Percentiles rank a stretch among this genome's conserved stretches.
Evolutionary conservation across 1,140 invertebrate genomes (phyloP).

Genomic region (Spodoptera litura): DNA sequence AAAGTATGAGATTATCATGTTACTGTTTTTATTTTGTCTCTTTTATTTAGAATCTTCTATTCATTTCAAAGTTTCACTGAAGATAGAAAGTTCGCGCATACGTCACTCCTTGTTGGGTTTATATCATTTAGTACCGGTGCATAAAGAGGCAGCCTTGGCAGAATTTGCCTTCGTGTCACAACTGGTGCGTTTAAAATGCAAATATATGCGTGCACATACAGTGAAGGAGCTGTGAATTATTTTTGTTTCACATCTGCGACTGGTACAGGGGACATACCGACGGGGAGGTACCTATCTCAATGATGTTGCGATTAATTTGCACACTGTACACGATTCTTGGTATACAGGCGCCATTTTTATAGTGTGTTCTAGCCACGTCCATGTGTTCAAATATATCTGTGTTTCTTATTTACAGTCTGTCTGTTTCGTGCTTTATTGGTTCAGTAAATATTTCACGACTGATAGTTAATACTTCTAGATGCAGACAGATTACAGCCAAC

Average conservation of each 20-base stretch:
- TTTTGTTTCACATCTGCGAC: slow-evolving; percentile 20
- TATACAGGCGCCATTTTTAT: background rate
- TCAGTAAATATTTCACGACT: no score
- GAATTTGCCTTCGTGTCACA: background rate
- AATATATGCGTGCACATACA: slow-evolving; percentile 29
- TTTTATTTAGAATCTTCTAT: no score
- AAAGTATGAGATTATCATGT: no score
- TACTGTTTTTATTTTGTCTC: no score
- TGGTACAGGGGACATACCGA: slow-evolving; percentile 6
- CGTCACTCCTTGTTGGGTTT: background rate
- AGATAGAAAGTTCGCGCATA: background rate
- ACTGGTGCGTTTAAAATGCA: slow-evolving; percentile 13
- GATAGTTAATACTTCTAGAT: background rate
- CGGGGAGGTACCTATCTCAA: slow-evolving; percentile 29
- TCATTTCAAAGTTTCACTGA: no score
- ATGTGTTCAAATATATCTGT: background rate
- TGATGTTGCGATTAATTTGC: slow-evolving; percentile 12
- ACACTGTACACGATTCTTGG: slow-evolving; percentile 23
- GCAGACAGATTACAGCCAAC: background rate
- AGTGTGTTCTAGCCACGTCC: background rate
- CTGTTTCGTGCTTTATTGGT: no score
- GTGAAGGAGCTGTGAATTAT: slow-evolving; percentile 30
- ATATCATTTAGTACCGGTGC: slow-evolving; percentile 2
- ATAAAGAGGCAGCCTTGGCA: slow-evolving; percentile 13
- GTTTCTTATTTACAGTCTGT: no score